Evolutionary conservation across 2,113 vertebrate genomes (phyloP), one percentile per base, ranked within the genome.

Genomic region (Anguilla rostrata): DNA sequence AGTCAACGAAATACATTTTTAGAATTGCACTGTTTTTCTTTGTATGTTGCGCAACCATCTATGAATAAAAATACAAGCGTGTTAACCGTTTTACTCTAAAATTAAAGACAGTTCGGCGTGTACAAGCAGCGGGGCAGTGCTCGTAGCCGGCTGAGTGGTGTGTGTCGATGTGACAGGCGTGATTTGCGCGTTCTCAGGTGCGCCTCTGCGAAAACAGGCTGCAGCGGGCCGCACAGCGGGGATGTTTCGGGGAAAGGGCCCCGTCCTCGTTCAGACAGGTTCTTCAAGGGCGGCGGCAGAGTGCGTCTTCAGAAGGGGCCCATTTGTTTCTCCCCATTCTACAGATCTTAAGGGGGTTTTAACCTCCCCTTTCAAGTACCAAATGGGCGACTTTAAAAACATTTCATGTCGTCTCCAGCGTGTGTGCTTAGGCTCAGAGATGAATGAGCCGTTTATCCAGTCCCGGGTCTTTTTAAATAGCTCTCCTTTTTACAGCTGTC

Each of bases 371-470:
- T 95, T 95, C 92, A 94, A 93, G 94, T 92, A 85, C 90, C 94
- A 95, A 93, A 95, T 93, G 93, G 92, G 91, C 89, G 92, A 88
- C 87, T 93, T 88, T 92, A 89, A 92, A 87, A 90, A 92, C 92
- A 90, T 56, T 82, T 93, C 89, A 90, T 90, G 92, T 89, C 89
- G 92, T 92, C 92, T 88, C 90, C 1, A 82, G 85, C 85, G 87
- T 66, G 11, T 57, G 84, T 81, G 83, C 71, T 85, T 41, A 22
- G 66, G 43, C 85, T 80, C 63, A 53, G 60, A 79, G 6, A 85
- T 75, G n/a, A 79, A 87, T 81, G 71, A 84, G 71, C 40, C 81
- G 83, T 87, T 84, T 46, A 46, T 85, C 71, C 82, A 66, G 83
- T 60, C 46, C 39, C 79, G 63, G 53, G 53, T 56, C 66, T 81